These are phyloP conservation scores for Chloroceryle inda DNA, from an alignment of 2,797 vertebrate species.

Conservation along the genomic window DNA sequence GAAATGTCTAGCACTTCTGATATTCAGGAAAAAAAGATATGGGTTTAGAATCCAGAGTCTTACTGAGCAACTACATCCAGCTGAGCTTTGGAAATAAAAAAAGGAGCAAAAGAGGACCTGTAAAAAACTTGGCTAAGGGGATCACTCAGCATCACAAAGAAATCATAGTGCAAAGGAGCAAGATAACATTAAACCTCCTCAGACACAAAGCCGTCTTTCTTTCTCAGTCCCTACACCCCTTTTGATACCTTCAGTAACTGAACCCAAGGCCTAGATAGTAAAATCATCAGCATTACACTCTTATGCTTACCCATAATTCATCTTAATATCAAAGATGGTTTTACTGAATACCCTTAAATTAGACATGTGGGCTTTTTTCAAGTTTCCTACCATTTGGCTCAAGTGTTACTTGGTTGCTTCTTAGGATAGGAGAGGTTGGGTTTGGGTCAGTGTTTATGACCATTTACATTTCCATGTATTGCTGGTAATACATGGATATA, in stretches of 20 bases:
- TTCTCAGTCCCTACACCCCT: background rate
- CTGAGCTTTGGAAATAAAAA: background rate
- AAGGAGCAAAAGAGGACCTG: background rate
- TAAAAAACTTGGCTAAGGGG: background rate
- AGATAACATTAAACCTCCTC: background rate
- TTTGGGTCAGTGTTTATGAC: background rate
- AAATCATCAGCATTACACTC: background rate
- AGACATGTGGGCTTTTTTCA: background rate
- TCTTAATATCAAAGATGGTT: background rate
- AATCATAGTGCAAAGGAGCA: fast-evolving
- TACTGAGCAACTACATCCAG: background rate
- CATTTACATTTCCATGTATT: fast-evolving
- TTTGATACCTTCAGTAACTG: background rate
- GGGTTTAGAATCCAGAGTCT: background rate
- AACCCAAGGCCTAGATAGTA: background rate
- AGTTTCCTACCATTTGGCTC: background rate
- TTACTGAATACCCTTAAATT: background rate
- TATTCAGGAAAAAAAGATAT: background rate
- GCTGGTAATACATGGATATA: background rate
- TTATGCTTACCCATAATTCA: background rate
- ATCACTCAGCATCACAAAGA: background rate
- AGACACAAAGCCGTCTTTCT: background rate
- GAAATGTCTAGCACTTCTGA: constrained; percentile 10
- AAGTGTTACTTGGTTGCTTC: background rate
- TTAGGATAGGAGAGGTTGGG: background rate